Evolutionary conservation across 2,888 invertebrate genomes (phyloP).

Genomic region (Ecliptopera silaceata): DNA sequence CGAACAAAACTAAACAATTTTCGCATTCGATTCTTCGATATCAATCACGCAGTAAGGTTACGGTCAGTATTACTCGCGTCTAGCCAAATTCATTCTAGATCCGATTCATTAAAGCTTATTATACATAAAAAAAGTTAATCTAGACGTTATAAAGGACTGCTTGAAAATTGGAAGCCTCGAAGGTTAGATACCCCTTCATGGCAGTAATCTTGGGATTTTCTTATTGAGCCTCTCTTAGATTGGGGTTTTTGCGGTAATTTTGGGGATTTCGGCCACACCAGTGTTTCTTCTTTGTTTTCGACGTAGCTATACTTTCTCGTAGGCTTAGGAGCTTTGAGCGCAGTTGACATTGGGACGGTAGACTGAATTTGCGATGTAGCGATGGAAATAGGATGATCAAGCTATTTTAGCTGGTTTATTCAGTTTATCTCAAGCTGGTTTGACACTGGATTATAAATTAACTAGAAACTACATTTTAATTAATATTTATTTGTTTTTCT

Average conservation of each 20-base stretch:
- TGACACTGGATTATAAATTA: too few relatives aligned
- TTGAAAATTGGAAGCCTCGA: slow-evolving; percentile 6
- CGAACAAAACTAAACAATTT: too few relatives aligned
- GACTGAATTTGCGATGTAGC: too few relatives aligned
- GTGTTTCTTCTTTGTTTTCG: slow-evolving; percentile 1
- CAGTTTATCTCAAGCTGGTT: too few relatives aligned
- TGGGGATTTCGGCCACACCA: background rate
- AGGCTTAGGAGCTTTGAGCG: background rate
- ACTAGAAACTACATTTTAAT: too few relatives aligned
- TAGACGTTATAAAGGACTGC: background rate
- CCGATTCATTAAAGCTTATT: background rate
- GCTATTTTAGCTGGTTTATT: too few relatives aligned
- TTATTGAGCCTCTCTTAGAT: slow-evolving; percentile 9
- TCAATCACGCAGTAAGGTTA: too few relatives aligned
- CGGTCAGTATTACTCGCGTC: too few relatives aligned
- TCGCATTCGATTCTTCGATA: too few relatives aligned
- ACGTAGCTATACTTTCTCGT: background rate
- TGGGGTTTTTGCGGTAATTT: slow-evolving; percentile 12
- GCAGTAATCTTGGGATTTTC: slow-evolving; percentile 7
- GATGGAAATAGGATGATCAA: too few relatives aligned
- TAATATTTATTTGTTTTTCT: too few relatives aligned
- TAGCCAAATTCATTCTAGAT: background rate
- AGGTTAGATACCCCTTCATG: slow-evolving; percentile 5
- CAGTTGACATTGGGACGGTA: too few relatives aligned
- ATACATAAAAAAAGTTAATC: background rate